Conservation (phyloP, 2,113 vertebrate genomes). For the Phrynocephalus versicolor region DNA sequence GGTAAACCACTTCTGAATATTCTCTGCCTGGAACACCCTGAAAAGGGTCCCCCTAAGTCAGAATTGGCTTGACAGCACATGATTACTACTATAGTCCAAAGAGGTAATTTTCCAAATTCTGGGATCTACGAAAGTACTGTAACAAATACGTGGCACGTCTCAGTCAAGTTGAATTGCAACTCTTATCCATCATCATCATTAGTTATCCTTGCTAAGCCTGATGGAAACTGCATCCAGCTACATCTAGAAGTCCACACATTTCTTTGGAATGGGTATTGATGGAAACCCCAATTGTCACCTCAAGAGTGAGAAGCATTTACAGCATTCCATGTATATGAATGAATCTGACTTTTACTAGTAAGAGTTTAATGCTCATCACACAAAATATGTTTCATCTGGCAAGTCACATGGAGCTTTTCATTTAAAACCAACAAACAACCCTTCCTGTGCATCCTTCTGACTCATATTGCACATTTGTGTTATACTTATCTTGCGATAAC, state of each 20-base stretch:
- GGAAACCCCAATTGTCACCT: neutral
- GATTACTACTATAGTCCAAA: too few species aligned
- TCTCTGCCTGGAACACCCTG: too few species aligned
- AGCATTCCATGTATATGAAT: neutral
- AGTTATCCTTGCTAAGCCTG: neutral
- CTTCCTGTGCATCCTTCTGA: neutral
- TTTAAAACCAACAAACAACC: neutral
- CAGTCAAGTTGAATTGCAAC: neutral
- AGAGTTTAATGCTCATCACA: neutral
- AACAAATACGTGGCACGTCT: too few species aligned
- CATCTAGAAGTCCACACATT: neutral
- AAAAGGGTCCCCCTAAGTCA: too few species aligned
- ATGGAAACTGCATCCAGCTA: neutral
- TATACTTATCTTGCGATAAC: neutral
- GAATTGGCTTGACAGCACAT: too few species aligned
- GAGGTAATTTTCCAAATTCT: too few species aligned
- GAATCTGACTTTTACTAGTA: neutral
- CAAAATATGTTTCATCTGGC: neutral
- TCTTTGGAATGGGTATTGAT: neutral
- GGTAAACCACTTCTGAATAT: too few species aligned
- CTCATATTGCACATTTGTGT: neutral
- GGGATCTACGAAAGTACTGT: too few species aligned
- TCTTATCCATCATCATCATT: neutral
- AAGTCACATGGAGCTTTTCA: neutral
- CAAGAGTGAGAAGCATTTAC: neutral